A percentile compares a stretch with the other conserved stretches of the same genome.
Conservation (phyloP, 2,113 vertebrate genomes). For the Amphiprion percula region DNA sequence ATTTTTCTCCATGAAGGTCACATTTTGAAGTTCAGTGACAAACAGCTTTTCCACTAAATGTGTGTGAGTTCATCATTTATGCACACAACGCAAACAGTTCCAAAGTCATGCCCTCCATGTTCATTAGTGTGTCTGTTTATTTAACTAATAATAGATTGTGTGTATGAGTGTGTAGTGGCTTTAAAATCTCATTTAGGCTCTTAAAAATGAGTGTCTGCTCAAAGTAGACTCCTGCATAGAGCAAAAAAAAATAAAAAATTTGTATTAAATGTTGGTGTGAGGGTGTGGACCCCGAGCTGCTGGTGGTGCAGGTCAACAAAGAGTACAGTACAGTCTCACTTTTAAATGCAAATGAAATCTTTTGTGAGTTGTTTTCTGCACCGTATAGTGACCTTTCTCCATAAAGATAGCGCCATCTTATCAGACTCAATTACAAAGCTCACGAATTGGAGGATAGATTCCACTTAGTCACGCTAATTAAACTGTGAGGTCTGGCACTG, state of each 20-base stretch:
- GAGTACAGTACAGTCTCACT: background rate
- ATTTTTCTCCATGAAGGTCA: constrained; percentile 36
- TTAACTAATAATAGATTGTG: constrained; percentile 22
- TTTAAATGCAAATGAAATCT: background rate
- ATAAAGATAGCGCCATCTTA: background rate
- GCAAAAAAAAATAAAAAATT: background rate
- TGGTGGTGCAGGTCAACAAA: background rate
- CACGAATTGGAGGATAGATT: background rate
- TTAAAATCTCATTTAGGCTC: constrained; percentile 9
- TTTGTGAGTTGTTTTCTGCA: constrained; percentile 19
- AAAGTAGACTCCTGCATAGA: background rate
- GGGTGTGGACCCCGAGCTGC: background rate
- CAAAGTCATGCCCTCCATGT: constrained; percentile 49
- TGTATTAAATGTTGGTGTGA: background rate
- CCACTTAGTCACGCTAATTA: background rate
- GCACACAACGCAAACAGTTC: constrained; percentile 27
- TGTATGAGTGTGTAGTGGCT: background rate
- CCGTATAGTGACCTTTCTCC: background rate
- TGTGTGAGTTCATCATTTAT: constrained; percentile 30
- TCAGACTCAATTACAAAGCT: background rate
- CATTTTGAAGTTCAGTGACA: constrained; percentile 5
- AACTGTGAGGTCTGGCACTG: background rate
- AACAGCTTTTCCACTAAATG: constrained; percentile 25
- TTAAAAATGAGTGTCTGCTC: constrained; percentile 2
- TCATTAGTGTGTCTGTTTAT: constrained; percentile 44